Percentiles rank a stretch among this genome's conserved stretches.
phyloP scores from a whole-genome alignment of 2,888 invertebrate species.

The Barypeithes pellucidus region DNA sequence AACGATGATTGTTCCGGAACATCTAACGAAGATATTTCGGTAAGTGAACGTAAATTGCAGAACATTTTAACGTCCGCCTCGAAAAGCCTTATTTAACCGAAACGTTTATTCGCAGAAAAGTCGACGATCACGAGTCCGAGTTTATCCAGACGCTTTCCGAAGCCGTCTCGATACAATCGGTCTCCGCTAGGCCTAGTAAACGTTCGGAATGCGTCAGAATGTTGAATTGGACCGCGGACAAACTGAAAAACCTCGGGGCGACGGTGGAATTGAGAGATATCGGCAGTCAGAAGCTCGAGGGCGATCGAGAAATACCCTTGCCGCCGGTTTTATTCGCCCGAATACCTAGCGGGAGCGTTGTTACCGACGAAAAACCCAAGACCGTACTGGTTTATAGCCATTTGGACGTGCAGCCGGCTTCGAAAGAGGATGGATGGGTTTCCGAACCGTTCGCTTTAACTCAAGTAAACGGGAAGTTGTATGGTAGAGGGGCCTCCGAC shows the following conservation, averaged over 20 bases:
- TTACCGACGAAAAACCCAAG: conserved; percentile 88
- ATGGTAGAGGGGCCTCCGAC: conserved; percentile 91
- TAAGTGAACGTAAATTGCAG: not conserved
- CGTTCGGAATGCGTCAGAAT: conserved; percentile 81
- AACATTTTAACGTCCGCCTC: too few species aligned
- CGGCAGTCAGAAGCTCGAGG: conserved; percentile 82
- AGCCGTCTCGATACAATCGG: conserved; percentile 92
- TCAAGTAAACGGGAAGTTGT: conserved; percentile 91
- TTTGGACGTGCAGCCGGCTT: conserved; percentile 97
- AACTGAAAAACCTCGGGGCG: conserved; percentile 71
- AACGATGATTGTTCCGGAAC: not conserved
- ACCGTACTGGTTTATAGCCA: conserved; percentile 97
- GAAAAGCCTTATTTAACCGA: too few species aligned
- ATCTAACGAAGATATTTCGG: conserved; percentile 3
- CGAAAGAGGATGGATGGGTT: conserved; percentile 94
- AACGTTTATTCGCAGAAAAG: conserved; percentile 75
- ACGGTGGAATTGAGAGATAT: conserved; percentile 69
- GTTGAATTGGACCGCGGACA: conserved; percentile 81
- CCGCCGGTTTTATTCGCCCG: conserved; percentile 89
- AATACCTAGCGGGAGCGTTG: conserved; percentile 76
- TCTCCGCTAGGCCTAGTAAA: conserved; percentile 89
- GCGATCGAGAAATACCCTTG: conserved; percentile 82
- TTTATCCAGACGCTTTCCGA: conserved; percentile 86
- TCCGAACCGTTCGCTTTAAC: conserved; percentile 94
- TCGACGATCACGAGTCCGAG: conserved; percentile 82